phyloP scores from a whole-genome alignment of 2,797 vertebrate genomes.

The Galaxias olidus region DNA sequence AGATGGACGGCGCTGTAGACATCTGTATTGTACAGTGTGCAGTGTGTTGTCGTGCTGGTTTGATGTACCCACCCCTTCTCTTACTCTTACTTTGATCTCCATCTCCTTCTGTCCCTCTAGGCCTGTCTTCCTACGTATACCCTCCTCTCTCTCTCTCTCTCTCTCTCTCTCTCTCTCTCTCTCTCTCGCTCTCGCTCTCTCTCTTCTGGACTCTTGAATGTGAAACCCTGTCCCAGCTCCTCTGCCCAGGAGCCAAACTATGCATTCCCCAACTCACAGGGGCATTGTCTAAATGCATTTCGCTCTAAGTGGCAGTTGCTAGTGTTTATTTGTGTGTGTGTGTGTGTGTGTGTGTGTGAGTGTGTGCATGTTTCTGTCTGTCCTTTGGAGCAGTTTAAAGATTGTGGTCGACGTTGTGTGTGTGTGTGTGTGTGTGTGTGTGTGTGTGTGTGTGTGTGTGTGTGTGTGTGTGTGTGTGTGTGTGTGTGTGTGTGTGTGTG shows the following conservation, averaged over 20 bases:
- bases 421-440: slow-evolving; percentile 15
- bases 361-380: neutral
- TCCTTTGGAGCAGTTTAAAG: neutral
- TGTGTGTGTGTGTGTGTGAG: slow-evolving; percentile 4
- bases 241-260: slow-evolving; percentile 23
- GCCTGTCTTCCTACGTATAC: slow-evolving; percentile 3
- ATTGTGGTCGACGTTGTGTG: slow-evolving; percentile 10
- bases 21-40: too few relatives aligned
- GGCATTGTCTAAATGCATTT: neutral
- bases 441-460: neutral
- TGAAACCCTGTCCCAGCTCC: neutral
- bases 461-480: slow-evolving; percentile 11
- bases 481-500: slow-evolving; percentile 34
- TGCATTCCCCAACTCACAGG: slow-evolving; percentile 24
- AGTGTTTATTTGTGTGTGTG: neutral
- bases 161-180: slow-evolving; percentile 8
- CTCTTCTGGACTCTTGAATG: neutral
- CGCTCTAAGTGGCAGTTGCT: slow-evolving; percentile 6
- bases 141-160: neutral
- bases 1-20: too few relatives aligned
- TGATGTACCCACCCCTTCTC: too few relatives aligned
- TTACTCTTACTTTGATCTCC: neutral
- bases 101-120: neutral
- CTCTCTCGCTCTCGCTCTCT: slow-evolving; percentile 1
- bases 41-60: too few relatives aligned